These are phyloP conservation scores for Leucopternis melanops DNA, from an alignment of 2,113 vertebrate species.

Conservation along the genomic window DNA sequence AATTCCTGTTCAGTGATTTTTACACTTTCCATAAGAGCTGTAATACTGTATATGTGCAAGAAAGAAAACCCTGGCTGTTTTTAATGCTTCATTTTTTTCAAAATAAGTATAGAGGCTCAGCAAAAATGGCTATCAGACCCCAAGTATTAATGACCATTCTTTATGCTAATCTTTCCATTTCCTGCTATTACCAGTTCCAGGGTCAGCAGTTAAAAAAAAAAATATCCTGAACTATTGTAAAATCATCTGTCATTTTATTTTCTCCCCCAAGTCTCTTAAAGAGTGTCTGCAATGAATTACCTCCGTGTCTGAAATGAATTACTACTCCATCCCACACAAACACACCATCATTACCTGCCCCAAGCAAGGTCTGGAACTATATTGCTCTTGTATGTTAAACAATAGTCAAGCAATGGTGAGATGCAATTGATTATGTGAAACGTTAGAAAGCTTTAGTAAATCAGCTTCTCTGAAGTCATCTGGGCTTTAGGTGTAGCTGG, in stretches of 20 bases:
- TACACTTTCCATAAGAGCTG: slow-evolving; percentile 13
- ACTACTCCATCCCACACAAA: slow-evolving; percentile 43
- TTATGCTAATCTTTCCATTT: slow-evolving; percentile 57
- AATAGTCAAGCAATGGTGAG: slow-evolving; percentile 29
- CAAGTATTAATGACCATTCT: slow-evolving; percentile 56
- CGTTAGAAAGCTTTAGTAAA: slow-evolving; percentile 51
- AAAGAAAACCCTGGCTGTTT: not conserved
- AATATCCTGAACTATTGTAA: slow-evolving; percentile 42
- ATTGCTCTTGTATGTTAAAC: slow-evolving; percentile 53
- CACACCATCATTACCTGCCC: slow-evolving; percentile 48
- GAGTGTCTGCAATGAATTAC: slow-evolving; percentile 65
- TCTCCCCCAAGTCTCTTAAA: slow-evolving; percentile 26
- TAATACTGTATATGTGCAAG: not conserved
- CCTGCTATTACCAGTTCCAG: slow-evolving; percentile 34
- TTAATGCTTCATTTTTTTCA: slow-evolving; percentile 6
- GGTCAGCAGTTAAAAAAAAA: not conserved
- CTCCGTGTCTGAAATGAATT: slow-evolving; percentile 59
- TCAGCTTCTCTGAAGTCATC: slow-evolving; percentile 45
- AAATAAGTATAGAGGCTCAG: slow-evolving; percentile 17
- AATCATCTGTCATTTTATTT: slow-evolving; percentile 60
- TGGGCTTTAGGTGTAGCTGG: slow-evolving; percentile 32
- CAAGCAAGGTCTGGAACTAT: slow-evolving; percentile 56
- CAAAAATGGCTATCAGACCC: slow-evolving; percentile 23
- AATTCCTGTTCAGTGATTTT: slow-evolving; percentile 31
- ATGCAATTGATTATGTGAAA: slow-evolving; percentile 39